Conservation (phyloP, 2,888 invertebrate species). For the Macrophya alboannulata region DNA sequence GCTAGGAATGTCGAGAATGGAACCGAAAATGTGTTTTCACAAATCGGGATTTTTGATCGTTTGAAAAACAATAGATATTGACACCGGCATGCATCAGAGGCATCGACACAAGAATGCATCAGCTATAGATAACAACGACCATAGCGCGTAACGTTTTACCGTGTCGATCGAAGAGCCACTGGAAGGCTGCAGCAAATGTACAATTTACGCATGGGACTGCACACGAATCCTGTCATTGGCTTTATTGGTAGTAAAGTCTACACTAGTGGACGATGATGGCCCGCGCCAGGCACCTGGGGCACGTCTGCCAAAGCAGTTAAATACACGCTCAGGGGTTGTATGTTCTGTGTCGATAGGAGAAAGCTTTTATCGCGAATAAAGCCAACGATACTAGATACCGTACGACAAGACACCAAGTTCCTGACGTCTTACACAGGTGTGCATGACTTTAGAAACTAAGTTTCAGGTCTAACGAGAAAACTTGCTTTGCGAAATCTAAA, state of each 20-base stretch:
- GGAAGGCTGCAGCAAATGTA: slow-evolving; percentile 65
- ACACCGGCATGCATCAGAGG: background rate
- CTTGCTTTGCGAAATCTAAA: slow-evolving; percentile 4
- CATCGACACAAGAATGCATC: background rate
- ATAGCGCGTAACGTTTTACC: slow-evolving; percentile 8
- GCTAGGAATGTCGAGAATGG: background rate
- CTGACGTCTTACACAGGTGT: slow-evolving; percentile 30
- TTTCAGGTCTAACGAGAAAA: slow-evolving; percentile 10
- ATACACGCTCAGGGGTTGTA: slow-evolving; percentile 58
- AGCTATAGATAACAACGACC: background rate
- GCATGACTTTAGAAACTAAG: background rate
- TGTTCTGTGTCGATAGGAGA: slow-evolving; percentile 49
- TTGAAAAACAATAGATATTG: background rate
- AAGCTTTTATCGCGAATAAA: slow-evolving; percentile 51
- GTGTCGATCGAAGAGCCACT: slow-evolving; percentile 27
- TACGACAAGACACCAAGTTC: background rate
- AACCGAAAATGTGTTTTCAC: slow-evolving; percentile 9
- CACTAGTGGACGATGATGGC: slow-evolving; percentile 72
- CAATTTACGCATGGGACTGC: slow-evolving; percentile 74
- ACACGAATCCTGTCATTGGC: slow-evolving; percentile 75
- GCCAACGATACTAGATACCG: slow-evolving; percentile 41
- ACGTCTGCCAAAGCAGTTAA: slow-evolving; percentile 74
- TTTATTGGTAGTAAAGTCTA: slow-evolving; percentile 76
- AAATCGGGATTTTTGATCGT: background rate
- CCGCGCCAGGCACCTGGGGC: slow-evolving; percentile 73